Percentiles rank a stretch among this genome's conserved stretches.
These are phyloP conservation scores for Umimayanthus chanpuru DNA, from an alignment of 92 coral and sea anemone genomes.

Conservation along the genomic window DNA sequence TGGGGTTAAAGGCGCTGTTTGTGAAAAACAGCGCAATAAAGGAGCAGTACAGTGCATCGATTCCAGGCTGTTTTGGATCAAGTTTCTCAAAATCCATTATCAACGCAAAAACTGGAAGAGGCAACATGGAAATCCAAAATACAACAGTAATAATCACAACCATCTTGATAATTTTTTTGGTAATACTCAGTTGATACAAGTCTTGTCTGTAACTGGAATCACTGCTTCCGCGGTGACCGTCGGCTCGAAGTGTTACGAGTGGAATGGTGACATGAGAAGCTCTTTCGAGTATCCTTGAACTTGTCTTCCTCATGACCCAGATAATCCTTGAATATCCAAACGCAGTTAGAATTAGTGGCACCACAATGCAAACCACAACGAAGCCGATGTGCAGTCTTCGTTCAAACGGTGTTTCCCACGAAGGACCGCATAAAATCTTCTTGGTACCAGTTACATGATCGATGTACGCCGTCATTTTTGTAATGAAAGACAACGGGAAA, in stretches of 20 bases:
- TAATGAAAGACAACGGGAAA: constrained; percentile 76
- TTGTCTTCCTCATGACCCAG: constrained; percentile 59
- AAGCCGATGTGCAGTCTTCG: constrained; percentile 74
- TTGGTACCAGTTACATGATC: constrained; percentile 59
- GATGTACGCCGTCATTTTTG: constrained; percentile 38
- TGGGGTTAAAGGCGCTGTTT: constrained; percentile 96
- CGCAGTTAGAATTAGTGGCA: constrained; percentile 75
- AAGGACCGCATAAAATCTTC: constrained; percentile 60
- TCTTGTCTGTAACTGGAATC: constrained; percentile 53
- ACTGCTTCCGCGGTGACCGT: constrained; percentile 42
- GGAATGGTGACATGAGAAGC: constrained; percentile 32
- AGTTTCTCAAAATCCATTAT: constrained; percentile 72
- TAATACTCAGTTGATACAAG: constrained; percentile 62
- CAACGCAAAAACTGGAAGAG: constrained; percentile 79
- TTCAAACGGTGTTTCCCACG: constrained; percentile 67
- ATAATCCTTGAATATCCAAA: constrained; percentile 70
- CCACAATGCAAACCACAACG: constrained; percentile 64
- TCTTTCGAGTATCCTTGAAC: constrained; percentile 60
- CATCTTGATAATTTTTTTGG: constrained; percentile 88
- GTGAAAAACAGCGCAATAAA: constrained; percentile 80
- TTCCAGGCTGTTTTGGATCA: constrained; percentile 36
- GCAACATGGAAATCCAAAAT: constrained; percentile 90
- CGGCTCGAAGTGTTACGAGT: constrained; percentile 29
- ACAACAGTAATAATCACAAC: constrained; percentile 81
- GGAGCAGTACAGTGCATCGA: constrained; percentile 65